Percentiles rank a stretch among this genome's conserved stretches.
Conservation (phyloP, 1,140 invertebrate genomes). For the Trichomalopsis sarcophagae region DNA sequence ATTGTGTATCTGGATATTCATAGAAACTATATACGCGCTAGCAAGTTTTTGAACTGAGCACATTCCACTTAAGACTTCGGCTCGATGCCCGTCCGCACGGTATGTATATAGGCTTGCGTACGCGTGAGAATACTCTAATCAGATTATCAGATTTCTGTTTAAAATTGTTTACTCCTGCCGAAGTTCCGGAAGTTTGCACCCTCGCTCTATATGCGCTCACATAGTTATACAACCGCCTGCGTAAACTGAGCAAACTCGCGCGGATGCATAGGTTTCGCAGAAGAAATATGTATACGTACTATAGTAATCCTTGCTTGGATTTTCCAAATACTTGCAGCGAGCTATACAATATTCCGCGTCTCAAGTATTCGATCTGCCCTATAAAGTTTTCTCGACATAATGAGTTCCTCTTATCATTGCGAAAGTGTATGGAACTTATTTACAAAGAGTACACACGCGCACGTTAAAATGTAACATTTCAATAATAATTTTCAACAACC, state of each 20-base stretch:
- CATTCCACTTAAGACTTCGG: neutral
- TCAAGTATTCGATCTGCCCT: too few species aligned
- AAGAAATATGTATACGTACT: neutral
- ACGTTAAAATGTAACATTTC: too few species aligned
- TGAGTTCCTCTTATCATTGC: too few species aligned
- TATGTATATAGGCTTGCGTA: too few species aligned
- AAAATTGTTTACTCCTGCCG: neutral
- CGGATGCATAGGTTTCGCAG: neutral
- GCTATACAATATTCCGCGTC: too few species aligned
- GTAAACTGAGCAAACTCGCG: neutral
- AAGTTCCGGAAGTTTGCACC: neutral
- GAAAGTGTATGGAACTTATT: neutral
- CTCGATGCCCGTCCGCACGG: neutral
- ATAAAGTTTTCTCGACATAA: too few species aligned
- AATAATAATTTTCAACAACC: too few species aligned
- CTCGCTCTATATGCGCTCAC: too few species aligned
- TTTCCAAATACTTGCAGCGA: neutral
- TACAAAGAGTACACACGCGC: neutral
- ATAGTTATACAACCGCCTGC: neutral
- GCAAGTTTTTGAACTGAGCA: neutral
- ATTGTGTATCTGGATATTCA: neutral
- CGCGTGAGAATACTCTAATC: neutral
- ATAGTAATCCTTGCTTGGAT: neutral
- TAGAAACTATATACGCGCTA: neutral
- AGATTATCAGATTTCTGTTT: slow-evolving; percentile 1